These are phyloP conservation scores for Petrocephalus microphthalmus DNA, from an alignment of 2,113 vertebrate genomes.

Conservation along the genomic window DNA sequence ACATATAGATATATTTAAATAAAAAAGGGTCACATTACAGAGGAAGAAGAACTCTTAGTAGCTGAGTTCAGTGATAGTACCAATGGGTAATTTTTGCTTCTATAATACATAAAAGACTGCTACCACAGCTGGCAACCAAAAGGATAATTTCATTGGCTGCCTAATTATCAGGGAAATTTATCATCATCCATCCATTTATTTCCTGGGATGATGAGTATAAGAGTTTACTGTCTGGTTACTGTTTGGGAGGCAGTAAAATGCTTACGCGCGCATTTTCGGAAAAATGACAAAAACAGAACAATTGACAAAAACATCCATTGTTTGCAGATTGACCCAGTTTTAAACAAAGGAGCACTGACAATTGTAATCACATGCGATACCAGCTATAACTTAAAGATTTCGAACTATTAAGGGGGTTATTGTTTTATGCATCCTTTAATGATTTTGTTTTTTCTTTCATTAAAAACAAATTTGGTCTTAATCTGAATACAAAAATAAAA, in stretches of 20 bases:
- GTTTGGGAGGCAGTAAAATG: neutral
- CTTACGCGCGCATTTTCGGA: neutral
- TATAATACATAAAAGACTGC: slow-evolving; percentile 21
- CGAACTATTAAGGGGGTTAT: neutral
- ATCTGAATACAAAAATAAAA: neutral
- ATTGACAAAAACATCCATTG: neutral
- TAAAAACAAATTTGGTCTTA: neutral
- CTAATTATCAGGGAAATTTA: slow-evolving; percentile 7
- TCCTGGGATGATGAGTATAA: neutral
- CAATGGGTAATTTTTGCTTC: slow-evolving; percentile 16
- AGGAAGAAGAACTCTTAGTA: slow-evolving; percentile 9
- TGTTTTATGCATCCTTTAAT: neutral
- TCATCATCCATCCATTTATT: neutral
- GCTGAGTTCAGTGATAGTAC: slow-evolving; percentile 18
- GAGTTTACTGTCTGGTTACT: neutral
- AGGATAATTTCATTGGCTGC: neutral
- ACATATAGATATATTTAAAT: slow-evolving; percentile 30
- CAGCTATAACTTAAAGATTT: neutral
- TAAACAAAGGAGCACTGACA: neutral
- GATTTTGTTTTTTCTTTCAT: too few species aligned
- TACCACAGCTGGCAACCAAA: neutral
- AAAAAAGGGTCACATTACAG: neutral
- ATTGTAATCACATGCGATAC: neutral
- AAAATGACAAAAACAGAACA: neutral
- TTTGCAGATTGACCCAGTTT: neutral